phyloP scores from a whole-genome alignment of 2,113 vertebrate genomes.

The Spea bombifrons region DNA sequence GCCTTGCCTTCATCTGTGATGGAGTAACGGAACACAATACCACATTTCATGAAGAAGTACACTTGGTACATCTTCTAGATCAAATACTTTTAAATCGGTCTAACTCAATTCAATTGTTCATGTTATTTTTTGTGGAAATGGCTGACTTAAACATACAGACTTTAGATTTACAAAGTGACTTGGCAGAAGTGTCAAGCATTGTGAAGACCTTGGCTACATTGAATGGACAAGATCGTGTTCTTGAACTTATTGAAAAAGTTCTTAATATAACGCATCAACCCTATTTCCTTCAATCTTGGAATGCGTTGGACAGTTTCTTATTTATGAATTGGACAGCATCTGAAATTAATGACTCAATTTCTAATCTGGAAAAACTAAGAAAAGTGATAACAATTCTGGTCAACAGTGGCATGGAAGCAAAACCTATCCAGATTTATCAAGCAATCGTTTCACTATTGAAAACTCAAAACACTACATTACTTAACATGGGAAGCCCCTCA shows the following conservation, averaged over 20 bases:
- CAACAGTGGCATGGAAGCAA: conserved; percentile 46
- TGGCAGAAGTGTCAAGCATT: conserved; percentile 19
- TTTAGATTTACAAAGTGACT: conserved; percentile 3
- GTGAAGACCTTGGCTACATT: not conserved
- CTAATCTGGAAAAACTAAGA: conserved; percentile 49
- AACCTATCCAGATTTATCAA: conserved; percentile 23
- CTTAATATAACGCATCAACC: conserved; percentile 40
- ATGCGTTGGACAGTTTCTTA: conserved; percentile 28
- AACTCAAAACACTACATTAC: not conserved
- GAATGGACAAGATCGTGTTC: conserved; percentile 2
- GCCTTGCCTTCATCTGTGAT: conserved; percentile 2
- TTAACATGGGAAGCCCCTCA: conserved; percentile 13
- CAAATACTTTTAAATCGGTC: conserved; percentile 42
- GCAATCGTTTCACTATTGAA: conserved; percentile 44
- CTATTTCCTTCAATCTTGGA: conserved; percentile 35
- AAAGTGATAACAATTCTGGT: conserved; percentile 50
- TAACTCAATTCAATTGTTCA: conserved; percentile 50
- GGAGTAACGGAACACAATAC: conserved; percentile 7
- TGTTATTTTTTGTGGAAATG: conserved; percentile 40
- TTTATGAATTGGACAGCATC: conserved; percentile 54
- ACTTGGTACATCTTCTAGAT: conserved; percentile 5
- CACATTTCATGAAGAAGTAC: conserved; percentile 5
- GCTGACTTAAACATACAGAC: conserved; percentile 27
- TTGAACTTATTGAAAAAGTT: conserved; percentile 44
- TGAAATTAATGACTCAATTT: conserved; percentile 48